Evolutionary conservation across 1,140 invertebrate genomes (phyloP), one percentile per base, ranked within the genome.

Genomic region (Drosophila ohnishii): DNA sequence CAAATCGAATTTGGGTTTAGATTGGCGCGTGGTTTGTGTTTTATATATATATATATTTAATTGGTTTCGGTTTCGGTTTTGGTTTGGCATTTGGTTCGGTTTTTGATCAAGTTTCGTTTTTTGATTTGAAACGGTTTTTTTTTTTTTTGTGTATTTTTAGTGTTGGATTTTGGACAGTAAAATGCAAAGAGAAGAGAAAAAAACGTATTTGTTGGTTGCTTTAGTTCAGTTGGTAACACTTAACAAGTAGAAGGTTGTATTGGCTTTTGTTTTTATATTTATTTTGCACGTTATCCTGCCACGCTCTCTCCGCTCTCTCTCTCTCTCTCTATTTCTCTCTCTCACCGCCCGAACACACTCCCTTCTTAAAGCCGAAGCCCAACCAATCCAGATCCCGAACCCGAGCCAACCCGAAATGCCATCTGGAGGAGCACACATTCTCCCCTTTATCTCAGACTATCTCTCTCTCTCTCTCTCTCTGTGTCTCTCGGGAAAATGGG

Each of bases 121-220:
- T 56, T 66, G 11, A 11, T 50, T 9, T 28, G 5, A 5, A 5
- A 28, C 5, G 25, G n/a, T 5, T 70, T 53, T 6, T 25, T 70
- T 53, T 6, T 25, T 60, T 50, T 56, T 71, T 40, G 34, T 65
- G 61, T 66, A 16, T 58, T 71, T 59, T 42, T 30, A 64, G 50
- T 82, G 78, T 67, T 78, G 66, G 56, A 28, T 82, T 70, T 66
- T 72, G 48, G 65, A 73, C 72, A 83, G 76, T 77, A 28, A 86
- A 86, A 87, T 87, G 83, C 83, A 87, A 87, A 87, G 83, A 87
- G 72, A 87, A 87, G 83, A 87, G 84, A 86, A 86, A 86, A 82
- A 87, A 83, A 83, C 70, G 51, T 67, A 88, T 59, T 79, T 66
- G 76, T 57, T 79, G 75, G 64, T 87, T 76, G 83, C 83, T 86